These are phyloP conservation scores for Geotria australis DNA, from an alignment of 2,797 vertebrate genomes.

Conservation along the genomic window DNA sequence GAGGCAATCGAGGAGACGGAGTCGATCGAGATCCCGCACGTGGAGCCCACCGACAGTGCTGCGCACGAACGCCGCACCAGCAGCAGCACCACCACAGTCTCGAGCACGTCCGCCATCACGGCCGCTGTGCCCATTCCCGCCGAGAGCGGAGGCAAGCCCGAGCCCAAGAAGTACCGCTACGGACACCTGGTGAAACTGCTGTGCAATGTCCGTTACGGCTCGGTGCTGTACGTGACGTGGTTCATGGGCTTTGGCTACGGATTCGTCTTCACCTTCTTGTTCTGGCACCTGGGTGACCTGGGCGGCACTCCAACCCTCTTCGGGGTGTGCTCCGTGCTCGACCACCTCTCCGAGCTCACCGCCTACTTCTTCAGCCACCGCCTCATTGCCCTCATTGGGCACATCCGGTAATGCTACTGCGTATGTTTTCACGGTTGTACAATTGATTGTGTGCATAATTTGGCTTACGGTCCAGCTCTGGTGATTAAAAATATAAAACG, in stretches of 20 bases:
- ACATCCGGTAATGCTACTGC: constrained; percentile 40
- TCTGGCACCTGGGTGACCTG: constrained; percentile 83
- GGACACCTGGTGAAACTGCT: constrained; percentile 34
- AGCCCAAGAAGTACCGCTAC: background rate
- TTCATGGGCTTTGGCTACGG: constrained; percentile 98
- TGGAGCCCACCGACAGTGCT: constrained; percentile 9
- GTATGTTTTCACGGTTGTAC: too few relatives aligned
- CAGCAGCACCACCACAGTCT: constrained; percentile 1
- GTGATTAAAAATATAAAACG: too few relatives aligned
- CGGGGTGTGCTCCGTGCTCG: constrained; percentile 67
- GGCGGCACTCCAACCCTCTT: constrained; percentile 74
- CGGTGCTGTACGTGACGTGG: constrained; percentile 80
- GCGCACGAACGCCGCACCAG: constrained; percentile 12
- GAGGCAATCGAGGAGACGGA: constrained; percentile 11
- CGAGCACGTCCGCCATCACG: too few relatives aligned
- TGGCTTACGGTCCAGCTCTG: too few relatives aligned
- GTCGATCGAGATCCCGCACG: constrained; percentile 11
- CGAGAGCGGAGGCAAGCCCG: background rate
- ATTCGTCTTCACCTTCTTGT: constrained; percentile 90
- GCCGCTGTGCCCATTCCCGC: too few relatives aligned
- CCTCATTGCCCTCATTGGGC: constrained; percentile 73
- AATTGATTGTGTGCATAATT: too few relatives aligned
- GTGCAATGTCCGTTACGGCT: constrained; percentile 63
- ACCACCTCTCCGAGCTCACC: constrained; percentile 57
- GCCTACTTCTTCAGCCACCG: constrained; percentile 96